These are phyloP conservation scores for Ursus arctos DNA, from an alignment of 2,113 vertebrate species.

Conservation along the genomic window DNA sequence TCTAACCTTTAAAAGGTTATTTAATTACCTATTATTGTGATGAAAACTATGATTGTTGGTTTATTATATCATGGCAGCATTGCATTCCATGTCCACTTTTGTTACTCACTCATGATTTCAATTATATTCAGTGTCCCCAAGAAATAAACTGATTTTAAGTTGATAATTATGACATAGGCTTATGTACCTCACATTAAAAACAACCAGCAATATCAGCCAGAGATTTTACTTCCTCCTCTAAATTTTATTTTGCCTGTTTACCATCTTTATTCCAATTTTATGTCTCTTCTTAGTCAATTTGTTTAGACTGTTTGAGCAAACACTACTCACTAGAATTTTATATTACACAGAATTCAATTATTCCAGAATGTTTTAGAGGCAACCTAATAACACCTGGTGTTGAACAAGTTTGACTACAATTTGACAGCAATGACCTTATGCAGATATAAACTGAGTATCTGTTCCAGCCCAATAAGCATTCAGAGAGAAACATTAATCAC, in stretches of 20 bases:
- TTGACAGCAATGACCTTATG: not conserved
- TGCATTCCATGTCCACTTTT: not conserved
- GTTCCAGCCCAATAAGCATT: conserved; percentile 9
- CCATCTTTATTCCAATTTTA: not conserved
- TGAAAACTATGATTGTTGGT: not conserved
- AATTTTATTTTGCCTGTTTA: not conserved
- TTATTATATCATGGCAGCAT: not conserved
- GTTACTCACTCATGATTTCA: not conserved
- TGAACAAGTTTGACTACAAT: not conserved
- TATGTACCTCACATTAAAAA: not conserved
- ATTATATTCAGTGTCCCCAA: not conserved
- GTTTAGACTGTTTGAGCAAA: not conserved
- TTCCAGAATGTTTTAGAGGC: not conserved
- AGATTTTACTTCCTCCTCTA: not conserved
- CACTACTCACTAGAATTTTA: conserved; percentile 48
- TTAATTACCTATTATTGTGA: not conserved
- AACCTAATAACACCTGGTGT: conserved; percentile 11
- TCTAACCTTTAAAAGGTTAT: not conserved
- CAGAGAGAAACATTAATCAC: not conserved
- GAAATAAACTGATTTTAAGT: not conserved
- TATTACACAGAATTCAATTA: not conserved
- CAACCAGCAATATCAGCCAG: not conserved
- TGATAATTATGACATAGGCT: not conserved
- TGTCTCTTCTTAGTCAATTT: conserved; percentile 1
- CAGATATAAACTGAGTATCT: conserved; percentile 11